These are phyloP conservation scores for Mionectes olivaceus DNA, from an alignment of 2,797 vertebrate species.

Conservation along the genomic window DNA sequence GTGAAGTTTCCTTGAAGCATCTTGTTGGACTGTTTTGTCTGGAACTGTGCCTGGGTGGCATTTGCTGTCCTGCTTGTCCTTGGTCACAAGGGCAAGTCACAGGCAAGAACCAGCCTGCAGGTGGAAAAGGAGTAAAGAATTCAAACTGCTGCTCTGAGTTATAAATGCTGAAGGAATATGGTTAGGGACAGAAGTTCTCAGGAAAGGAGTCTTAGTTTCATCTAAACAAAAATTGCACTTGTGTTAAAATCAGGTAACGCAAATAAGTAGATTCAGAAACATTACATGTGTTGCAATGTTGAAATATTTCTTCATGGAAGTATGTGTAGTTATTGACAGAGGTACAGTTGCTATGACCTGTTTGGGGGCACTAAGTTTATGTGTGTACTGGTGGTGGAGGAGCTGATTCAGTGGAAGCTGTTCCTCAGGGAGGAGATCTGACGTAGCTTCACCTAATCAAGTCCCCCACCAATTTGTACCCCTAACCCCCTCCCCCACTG, in stretches of 20 bases:
- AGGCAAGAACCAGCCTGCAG: background rate
- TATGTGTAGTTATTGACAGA: background rate
- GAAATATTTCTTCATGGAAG: background rate
- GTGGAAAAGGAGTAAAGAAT: background rate
- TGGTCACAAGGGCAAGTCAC: background rate
- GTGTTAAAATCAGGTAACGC: background rate
- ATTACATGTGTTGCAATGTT: rapidly evolving
- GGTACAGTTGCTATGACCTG: background rate
- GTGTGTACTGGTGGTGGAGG: background rate
- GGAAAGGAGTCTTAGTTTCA: background rate
- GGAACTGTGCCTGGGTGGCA: background rate
- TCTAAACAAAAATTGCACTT: background rate
- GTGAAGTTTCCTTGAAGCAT: background rate
- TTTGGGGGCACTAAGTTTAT: too few relatives aligned
- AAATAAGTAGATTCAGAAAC: background rate
- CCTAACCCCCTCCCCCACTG: background rate
- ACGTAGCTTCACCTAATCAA: background rate
- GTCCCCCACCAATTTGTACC: background rate
- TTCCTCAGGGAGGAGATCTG: background rate
- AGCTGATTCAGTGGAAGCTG: background rate
- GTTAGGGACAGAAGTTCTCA: background rate
- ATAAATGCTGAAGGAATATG: background rate
- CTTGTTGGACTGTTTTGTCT: background rate
- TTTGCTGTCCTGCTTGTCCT: background rate
- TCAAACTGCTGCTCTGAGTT: background rate